Evolutionary conservation across 1,140 invertebrate species (phyloP), one percentile per base, ranked within the genome.

Genomic region (Thaumatotibia leucotreta): DNA sequence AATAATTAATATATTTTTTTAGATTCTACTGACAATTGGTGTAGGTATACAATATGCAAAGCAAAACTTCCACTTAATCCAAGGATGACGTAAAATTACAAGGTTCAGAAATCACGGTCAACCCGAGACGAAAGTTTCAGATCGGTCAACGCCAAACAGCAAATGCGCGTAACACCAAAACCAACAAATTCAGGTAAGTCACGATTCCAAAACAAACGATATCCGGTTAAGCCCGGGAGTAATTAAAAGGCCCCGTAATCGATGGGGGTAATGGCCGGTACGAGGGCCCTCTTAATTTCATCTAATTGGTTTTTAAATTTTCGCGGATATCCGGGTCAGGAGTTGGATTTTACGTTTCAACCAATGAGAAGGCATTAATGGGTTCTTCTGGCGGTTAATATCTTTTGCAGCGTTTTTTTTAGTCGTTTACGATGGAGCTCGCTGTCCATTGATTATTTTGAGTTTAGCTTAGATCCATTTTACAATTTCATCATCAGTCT

Each of bases 221-320:
- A 58, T 27, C 39, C 24, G 24, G 29, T 58, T 58, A 29, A 58
- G 52, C 52, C 14, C 23, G 22, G 20, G 20, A 29, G 23, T 27
- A 27, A 58, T 58, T 27, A 58, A 27, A 29, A 27, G 17, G 39
- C 20, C 14, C 39, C 14, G 23, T 58, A 58, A 58, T 27, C 23
- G 52, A 58, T 58, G 23, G 11, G 23, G 27, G 20, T 58, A 27
- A 58, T 58, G 23, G 52, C n/a, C 27, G n/a, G n/a, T 14, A 27
- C 52, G 52, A 14, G 24, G 52, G 39, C 39, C 20, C 52, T 58
- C 52, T 27, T 58, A 58, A 58, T 58, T 58, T 58, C n/a, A 4
- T 27, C 23, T 58, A 29, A 58, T 58, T 58, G 52, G 10, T 58
- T 58, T 58, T 58, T 27, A 27, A 58, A 27, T 58, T 58, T 58